Percentiles rank a stretch among this genome's conserved stretches.
Conservation (phyloP, 2,888 invertebrate species). For the Uropetala carovei region DNA sequence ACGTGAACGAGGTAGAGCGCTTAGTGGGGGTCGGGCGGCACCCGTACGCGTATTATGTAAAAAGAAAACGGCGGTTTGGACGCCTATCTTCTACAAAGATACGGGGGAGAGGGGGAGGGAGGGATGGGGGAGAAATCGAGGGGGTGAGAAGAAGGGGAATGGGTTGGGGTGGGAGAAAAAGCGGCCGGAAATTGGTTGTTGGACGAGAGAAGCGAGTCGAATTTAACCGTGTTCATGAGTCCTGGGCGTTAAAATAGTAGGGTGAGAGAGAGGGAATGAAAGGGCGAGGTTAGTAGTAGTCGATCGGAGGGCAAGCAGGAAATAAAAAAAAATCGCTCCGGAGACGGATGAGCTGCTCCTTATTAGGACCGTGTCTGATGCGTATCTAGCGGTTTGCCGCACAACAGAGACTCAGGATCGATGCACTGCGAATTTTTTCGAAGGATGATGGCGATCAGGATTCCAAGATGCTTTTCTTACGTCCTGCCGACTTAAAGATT, state of each 20-base stretch:
- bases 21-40: background rate
- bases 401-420: background rate
- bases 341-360: background rate
- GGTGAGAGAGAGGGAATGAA: background rate
- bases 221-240: constrained; percentile 19
- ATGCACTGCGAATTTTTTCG: background rate
- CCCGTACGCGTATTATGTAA: background rate
- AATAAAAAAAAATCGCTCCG: background rate
- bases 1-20: too few relatives aligned
- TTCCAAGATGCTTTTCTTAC: too few relatives aligned
- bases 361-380: background rate
- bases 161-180: background rate
- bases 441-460: too few relatives aligned
- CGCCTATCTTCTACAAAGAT: background rate
- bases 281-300: too few relatives aligned
- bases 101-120: background rate
- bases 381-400: background rate
- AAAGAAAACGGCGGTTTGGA: background rate
- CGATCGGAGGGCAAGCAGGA: background rate
- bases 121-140: background rate
- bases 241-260: constrained; percentile 7
- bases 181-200: background rate
- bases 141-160: background rate
- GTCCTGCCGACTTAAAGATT: too few relatives aligned
- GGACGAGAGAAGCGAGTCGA: constrained; percentile 4